A percentile compares a stretch with the other conserved stretches of the same genome.
These are phyloP conservation scores for Phylloscopus trochiloides DNA, from an alignment of 2,113 vertebrate species.

Conservation along the genomic window DNA sequence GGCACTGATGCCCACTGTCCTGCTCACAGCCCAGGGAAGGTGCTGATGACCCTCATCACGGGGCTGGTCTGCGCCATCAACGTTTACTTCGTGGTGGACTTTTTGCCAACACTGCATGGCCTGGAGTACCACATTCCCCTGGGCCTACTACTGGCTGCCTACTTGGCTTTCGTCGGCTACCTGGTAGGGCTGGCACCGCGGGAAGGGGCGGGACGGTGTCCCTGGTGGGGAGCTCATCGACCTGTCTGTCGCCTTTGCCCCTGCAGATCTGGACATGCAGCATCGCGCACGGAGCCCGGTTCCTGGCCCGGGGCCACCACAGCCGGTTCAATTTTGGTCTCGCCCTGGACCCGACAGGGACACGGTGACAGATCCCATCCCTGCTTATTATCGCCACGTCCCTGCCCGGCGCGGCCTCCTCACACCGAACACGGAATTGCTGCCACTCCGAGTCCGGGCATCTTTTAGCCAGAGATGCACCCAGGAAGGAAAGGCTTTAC, in stretches of 20 bases:
- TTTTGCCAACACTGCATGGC: slow-evolving; percentile 48
- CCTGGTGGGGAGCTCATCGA: accelerated
- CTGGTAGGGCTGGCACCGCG: not conserved
- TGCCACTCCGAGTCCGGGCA: not conserved
- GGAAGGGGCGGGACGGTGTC: accelerated
- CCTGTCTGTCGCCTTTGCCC: not conserved
- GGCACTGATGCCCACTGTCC: not conserved
- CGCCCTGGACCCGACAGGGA: not conserved
- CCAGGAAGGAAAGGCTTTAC: not conserved
- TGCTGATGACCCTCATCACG: slow-evolving; percentile 64
- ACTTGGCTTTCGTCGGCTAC: slow-evolving; percentile 13
- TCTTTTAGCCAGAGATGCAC: not conserved
- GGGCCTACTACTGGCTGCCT: slow-evolving; percentile 39
- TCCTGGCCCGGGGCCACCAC: slow-evolving; percentile 50
- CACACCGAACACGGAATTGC: not conserved
- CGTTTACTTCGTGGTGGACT: slow-evolving; percentile 74
- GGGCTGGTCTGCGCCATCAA: slow-evolving; percentile 71
- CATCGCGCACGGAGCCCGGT: slow-evolving; percentile 50
- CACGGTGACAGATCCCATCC: not conserved
- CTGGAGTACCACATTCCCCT: slow-evolving; percentile 55
- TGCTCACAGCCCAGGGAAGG: slow-evolving; percentile 56
- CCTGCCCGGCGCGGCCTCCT: not conserved
- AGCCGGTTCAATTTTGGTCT: slow-evolving; percentile 63
- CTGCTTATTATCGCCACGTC: not conserved
- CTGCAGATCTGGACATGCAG: slow-evolving; percentile 75